Evolutionary conservation across 2,113 vertebrate genomes (phyloP).

Genomic region (Hepsetus odoe): DNA sequence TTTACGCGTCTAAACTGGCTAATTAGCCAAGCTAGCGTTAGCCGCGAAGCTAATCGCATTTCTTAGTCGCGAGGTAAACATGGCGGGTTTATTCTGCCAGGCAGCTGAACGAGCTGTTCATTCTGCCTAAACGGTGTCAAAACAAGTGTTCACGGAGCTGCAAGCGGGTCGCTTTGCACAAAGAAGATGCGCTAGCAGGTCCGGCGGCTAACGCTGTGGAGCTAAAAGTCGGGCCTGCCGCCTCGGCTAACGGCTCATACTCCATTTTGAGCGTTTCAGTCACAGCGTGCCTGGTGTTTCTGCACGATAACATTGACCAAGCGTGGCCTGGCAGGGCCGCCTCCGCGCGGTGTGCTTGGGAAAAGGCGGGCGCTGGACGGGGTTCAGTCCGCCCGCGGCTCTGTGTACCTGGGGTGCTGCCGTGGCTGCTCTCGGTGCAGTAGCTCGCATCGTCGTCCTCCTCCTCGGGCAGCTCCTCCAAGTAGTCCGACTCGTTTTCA

Average conservation of each 20-base stretch:
- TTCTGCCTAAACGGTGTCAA: no score
- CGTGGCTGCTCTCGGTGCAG: constrained; percentile 96
- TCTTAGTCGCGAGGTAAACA: neutral
- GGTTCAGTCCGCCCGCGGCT: neutral
- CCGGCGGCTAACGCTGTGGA: constrained; percentile 25
- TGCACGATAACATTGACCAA: neutral
- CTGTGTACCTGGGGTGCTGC: constrained; percentile 90
- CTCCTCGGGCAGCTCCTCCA: constrained; percentile 81
- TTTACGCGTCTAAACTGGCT: neutral
- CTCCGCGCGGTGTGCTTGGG: no score
- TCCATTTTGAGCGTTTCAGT: constrained; percentile 92
- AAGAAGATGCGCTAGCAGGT: neutral
- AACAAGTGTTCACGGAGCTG: no score
- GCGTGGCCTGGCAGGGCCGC: neutral
- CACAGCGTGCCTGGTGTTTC: neutral
- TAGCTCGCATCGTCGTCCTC: constrained; percentile 90
- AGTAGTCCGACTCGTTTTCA: constrained; percentile 85
- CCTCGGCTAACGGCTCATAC: constrained; percentile 75
- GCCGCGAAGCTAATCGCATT: neutral
- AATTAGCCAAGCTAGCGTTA: constrained; percentile 23
- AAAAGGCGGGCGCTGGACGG: neutral
- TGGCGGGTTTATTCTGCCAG: neutral
- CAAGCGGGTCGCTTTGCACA: no score
- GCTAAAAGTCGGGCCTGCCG: constrained; percentile 68
- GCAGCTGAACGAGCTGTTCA: no score